phyloP scores from a whole-genome alignment of 2,113 vertebrate species.

The Paramisgurnus dabryanus region DNA sequence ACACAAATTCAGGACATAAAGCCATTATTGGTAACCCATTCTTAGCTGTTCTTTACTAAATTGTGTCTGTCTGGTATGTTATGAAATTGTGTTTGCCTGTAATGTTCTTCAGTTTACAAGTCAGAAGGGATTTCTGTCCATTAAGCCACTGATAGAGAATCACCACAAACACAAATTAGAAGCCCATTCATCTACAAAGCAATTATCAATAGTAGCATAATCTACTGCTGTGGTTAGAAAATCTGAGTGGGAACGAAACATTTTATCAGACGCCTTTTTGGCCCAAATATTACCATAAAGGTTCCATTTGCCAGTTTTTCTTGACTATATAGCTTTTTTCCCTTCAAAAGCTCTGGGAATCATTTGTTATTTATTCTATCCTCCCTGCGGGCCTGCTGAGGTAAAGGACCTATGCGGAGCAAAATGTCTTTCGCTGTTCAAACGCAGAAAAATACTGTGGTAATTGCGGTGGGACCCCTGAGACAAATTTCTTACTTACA shows the following conservation, averaged over 20 bases:
- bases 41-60: no score
- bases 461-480: constrained; percentile 32
- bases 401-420: neutral
- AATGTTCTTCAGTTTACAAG: neutral
- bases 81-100: constrained; percentile 33
- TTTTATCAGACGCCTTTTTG: neutral
- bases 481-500: constrained; percentile 18
- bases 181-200: constrained; percentile 25
- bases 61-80: neutral
- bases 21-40: constrained; percentile 44
- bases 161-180: constrained; percentile 3
- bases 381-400: constrained; percentile 3
- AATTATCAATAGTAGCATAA: constrained; percentile 19
- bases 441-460: constrained; percentile 18
- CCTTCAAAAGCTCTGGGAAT: neutral
- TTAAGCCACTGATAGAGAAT: constrained; percentile 27
- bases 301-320: neutral
- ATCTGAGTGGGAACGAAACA: neutral
- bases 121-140: neutral
- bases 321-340: neutral
- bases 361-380: constrained; percentile 5
- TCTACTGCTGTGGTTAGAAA: constrained; percentile 3
- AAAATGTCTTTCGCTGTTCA: constrained; percentile 29
- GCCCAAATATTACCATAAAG: constrained; percentile 25
- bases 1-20: constrained; percentile 20